phyloP scores from a whole-genome alignment of 1,140 invertebrate species.

The Temnothorax curvispinosus region DNA sequence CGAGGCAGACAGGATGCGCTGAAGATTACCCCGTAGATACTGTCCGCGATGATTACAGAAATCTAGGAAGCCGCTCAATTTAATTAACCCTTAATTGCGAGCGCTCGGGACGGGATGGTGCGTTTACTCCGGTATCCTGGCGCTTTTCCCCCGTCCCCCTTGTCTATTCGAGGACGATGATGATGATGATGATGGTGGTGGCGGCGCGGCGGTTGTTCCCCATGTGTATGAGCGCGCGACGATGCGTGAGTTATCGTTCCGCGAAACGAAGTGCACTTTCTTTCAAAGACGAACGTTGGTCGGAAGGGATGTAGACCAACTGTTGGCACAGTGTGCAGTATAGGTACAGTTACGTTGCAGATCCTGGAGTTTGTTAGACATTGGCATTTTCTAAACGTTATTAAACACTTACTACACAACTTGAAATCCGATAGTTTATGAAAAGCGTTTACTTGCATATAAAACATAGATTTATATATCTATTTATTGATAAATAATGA shows the following conservation, averaged over 20 bases:
- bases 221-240: conserved; percentile 13
- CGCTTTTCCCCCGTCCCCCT: conserved; percentile 37
- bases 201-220: neutral
- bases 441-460: neutral
- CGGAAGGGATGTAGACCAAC: neutral
- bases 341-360: neutral
- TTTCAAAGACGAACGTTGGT: conserved; percentile 19
- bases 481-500: neutral
- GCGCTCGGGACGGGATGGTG: conserved; percentile 55
- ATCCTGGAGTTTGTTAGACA: neutral
- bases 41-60: conserved; percentile 85
- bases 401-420: neutral
- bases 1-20: conserved; percentile 84
- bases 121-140: conserved; percentile 58
- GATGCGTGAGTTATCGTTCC: conserved; percentile 48
- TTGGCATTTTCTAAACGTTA: neutral
- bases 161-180: conserved; percentile 59
- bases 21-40: conserved; percentile 84
- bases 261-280: conserved; percentile 33
- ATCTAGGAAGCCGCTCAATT: conserved; percentile 84
- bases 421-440: neutral
- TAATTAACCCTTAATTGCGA: conserved; percentile 83
- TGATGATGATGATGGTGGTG: conserved; percentile 41
- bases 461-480: neutral
- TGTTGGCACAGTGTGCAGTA: neutral